These are phyloP conservation scores for Phrynocephalus guinanensis DNA, from an alignment of 2,797 vertebrate genomes.

Conservation along the genomic window DNA sequence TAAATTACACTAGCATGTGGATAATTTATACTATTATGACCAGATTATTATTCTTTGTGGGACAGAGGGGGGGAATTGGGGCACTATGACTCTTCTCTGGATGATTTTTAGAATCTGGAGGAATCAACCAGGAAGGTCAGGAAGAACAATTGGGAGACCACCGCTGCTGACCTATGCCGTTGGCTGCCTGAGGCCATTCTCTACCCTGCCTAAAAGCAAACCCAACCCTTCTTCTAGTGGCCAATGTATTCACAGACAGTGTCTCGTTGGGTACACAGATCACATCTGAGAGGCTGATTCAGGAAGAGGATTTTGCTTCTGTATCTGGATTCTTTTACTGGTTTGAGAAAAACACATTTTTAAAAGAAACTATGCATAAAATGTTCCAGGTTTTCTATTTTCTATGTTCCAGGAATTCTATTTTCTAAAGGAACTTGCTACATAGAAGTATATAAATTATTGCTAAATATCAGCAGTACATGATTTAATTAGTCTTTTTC, in stretches of 20 bases:
- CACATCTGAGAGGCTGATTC: background rate
- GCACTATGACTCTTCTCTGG: background rate
- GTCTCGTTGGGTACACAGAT: background rate
- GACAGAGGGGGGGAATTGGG: too few species aligned
- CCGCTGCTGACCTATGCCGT: background rate
- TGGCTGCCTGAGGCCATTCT: background rate
- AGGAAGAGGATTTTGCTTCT: background rate
- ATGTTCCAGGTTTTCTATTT: slow-evolving; percentile 4
- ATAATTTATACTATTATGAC: too few species aligned
- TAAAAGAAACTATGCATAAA: background rate
- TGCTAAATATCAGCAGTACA: background rate
- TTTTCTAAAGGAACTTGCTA: slow-evolving; percentile 16
- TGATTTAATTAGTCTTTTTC: slow-evolving; percentile 15
- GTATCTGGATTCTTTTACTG: background rate
- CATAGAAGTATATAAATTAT: slow-evolving; percentile 16
- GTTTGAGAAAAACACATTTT: background rate
- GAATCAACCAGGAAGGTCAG: background rate
- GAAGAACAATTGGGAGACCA: background rate
- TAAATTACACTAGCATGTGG: too few species aligned
- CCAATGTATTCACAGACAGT: background rate
- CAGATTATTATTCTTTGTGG: too few species aligned
- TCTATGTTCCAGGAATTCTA: background rate
- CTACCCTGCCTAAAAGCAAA: background rate
- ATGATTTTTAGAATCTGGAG: background rate
- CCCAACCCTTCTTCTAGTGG: background rate